Evolutionary conservation across 2,113 vertebrate genomes (phyloP), one percentile per base, ranked within the genome.

Genomic region (Tyto alba): DNA sequence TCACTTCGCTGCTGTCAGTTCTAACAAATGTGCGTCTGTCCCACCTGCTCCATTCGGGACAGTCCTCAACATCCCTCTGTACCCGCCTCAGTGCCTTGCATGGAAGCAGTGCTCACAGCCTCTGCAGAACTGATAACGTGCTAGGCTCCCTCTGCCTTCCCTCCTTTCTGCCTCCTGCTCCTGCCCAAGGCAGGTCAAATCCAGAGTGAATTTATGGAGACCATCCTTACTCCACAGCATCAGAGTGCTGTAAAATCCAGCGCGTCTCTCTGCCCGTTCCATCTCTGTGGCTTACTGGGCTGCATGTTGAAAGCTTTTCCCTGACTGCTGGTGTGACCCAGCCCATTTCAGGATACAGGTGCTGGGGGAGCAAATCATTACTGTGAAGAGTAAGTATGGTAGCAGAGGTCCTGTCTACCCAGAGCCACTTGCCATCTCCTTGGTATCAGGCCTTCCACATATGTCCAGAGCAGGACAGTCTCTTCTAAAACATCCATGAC

Each of bases 1-100:
- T 62, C 47, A 7, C 66, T 17, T 8, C 25, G 25, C 50, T 52
- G 36, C 63, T 85, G 45, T n/a, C 72, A 27, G 9, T 16, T 63
- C 60, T 96, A 92, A 97, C 77, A 2, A 23, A 64, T 53, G 77
- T 22, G 18, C 20, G 26, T 45, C 63, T 3, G 2, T 69, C 63
- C 96, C 87, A 91, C 96, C 96, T 97, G 96, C 96, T 94, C 38
- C 77, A 56, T 0, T 3, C 11, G 26, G 30, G 97, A 95, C 94
- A 94, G 97, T 97, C 97, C 98, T 47, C 97, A 97, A 92, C 98
- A 95, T 97, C 96, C 97, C 95, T 97, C 97, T 60, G 43, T 90
- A 95, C 97, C 95, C 96, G 82, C 97, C 97, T 97, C 87, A 76
- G 98, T 97, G 97, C 96, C 92, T 86, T 19, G 26, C 96, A 95